phyloP scores from a whole-genome alignment of 2,113 vertebrate genomes.

The Microcebus tavaratra region DNA sequence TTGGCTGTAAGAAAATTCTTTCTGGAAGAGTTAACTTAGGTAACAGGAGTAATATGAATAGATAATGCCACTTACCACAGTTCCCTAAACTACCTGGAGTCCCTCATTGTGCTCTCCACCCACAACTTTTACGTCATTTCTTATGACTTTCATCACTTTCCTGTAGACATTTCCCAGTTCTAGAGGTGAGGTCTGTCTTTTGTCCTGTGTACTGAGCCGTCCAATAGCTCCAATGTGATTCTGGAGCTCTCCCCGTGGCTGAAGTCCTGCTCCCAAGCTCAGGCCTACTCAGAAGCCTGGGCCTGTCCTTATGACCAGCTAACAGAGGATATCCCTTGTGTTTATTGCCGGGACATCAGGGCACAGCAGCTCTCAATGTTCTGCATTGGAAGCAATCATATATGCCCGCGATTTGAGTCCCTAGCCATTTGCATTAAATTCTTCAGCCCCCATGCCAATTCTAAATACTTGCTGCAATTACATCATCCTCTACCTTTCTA shows the following conservation, averaged over 20 bases:
- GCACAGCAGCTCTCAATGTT: neutral
- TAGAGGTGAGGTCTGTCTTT: neutral
- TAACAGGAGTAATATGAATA: neutral
- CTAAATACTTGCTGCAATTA: neutral
- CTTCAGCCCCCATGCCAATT: neutral
- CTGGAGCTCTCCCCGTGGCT: neutral
- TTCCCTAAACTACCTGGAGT: neutral
- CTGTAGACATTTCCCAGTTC: neutral
- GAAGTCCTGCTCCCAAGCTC: neutral
- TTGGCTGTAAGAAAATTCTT: neutral
- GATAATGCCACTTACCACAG: neutral
- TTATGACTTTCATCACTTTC: neutral
- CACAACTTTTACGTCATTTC: neutral
- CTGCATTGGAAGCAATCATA: neutral
- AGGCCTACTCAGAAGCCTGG: neutral
- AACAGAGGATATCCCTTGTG: rapidly evolving
- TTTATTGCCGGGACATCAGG: neutral
- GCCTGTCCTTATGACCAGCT: neutral
- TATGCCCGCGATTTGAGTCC: neutral
- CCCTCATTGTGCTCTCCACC: neutral
- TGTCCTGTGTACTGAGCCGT: neutral
- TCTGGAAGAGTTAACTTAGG: neutral
- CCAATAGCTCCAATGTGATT: neutral
- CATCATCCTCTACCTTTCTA: neutral
- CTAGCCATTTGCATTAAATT: neutral